phyloP scores from a whole-genome alignment of 2,797 vertebrate genomes.

The Dendrocincla tyrannina region DNA sequence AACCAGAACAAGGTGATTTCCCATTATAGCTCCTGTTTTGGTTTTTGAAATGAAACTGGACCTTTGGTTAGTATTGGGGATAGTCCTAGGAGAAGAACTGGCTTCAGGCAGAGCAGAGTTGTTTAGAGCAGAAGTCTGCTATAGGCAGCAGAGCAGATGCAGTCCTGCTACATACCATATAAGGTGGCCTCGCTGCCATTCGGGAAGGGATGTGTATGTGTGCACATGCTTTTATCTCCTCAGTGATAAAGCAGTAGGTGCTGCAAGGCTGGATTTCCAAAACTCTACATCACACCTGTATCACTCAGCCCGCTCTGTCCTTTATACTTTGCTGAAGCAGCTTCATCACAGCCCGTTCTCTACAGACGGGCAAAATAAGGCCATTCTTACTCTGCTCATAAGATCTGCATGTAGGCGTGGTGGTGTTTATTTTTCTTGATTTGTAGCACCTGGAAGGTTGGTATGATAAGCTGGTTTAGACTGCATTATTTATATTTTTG shows the following conservation, averaged over 20 bases:
- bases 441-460: not conserved
- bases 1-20: not conserved
- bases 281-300: not conserved
- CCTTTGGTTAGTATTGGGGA: not conserved
- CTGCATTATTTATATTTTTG: not conserved
- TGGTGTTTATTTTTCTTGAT: not conserved
- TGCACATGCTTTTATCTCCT: not conserved
- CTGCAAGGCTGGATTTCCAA: not conserved
- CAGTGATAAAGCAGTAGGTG: not conserved
- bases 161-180: fast-evolving
- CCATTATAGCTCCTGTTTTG: not conserved
- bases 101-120: not conserved
- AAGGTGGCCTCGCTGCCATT: not conserved
- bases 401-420: not conserved
- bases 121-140: not conserved
- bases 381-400: not conserved
- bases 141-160: not conserved
- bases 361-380: not conserved
- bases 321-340: not conserved
- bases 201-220: not conserved
- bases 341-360: not conserved
- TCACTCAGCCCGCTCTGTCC: not conserved
- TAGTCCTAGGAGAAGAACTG: not conserved
- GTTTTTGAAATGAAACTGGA: not conserved
- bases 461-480: not conserved